Evolutionary conservation across 2,888 invertebrate genomes (phyloP).

Genomic region (Ormyrus nitidulus): DNA sequence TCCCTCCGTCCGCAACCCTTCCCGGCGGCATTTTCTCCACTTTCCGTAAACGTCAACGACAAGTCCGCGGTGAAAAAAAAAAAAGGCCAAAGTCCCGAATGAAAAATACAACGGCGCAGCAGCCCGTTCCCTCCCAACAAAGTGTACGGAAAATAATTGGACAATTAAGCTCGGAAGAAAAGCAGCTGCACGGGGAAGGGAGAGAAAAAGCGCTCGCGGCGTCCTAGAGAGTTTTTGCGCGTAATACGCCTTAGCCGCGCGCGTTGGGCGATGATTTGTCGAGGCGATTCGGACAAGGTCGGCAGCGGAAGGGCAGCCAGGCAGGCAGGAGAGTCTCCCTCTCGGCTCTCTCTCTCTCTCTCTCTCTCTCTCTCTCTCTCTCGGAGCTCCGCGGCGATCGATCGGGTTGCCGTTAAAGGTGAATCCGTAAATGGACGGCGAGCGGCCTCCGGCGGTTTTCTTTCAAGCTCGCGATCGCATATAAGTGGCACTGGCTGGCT

Average conservation of each 20-base stretch:
- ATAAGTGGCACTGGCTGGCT: conserved; percentile 25
- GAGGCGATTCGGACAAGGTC: conserved; percentile 45
- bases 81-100: no score
- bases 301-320: not conserved
- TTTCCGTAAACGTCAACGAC: no score
- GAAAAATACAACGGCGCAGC: not conserved
- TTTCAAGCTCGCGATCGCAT: conserved; percentile 30
- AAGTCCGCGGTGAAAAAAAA: no score
- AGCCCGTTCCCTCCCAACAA: conserved; percentile 1
- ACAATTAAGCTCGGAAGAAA: conserved; percentile 25
- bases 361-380: no score
- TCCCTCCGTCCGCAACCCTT: no score
- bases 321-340: no score
- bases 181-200: not conserved
- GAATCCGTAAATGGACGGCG: conserved; percentile 39
- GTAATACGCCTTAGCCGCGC: not conserved
- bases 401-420: conserved; percentile 47
- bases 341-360: no score
- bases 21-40: no score
- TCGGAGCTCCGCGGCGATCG: no score
- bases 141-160: conserved; percentile 39
- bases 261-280: conserved; percentile 35
- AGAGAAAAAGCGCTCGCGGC: conserved; percentile 10
- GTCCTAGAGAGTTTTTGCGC: conserved; percentile 2
- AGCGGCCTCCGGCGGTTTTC: conserved; percentile 9